These are phyloP conservation scores for Pseudochirops corinnae DNA, from an alignment of 2,797 vertebrate genomes.

Conservation along the genomic window DNA sequence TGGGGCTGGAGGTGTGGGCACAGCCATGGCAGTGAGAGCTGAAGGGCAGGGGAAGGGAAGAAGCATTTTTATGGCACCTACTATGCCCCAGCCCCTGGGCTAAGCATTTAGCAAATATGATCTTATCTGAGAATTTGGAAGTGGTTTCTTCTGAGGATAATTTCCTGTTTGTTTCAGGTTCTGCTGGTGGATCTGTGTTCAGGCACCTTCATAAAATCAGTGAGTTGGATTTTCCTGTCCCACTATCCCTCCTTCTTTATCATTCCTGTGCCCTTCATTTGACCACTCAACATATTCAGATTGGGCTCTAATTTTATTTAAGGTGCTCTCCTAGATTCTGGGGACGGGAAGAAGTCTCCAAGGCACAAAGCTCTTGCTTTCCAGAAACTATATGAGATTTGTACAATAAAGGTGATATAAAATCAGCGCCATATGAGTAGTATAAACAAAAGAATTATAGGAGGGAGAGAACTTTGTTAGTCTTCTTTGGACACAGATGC, in stretches of 20 bases:
- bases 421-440: not conserved
- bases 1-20: not conserved
- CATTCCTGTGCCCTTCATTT: not conserved
- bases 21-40: not conserved
- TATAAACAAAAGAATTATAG: not conserved
- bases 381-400: not conserved
- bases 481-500: not conserved
- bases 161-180: constrained; percentile 85
- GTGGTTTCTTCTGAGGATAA: not conserved
- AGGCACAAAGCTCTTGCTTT: not conserved
- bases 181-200: constrained; percentile 92
- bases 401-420: not conserved
- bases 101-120: not conserved
- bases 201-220: constrained; percentile 88
- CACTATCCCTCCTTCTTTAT: not conserved
- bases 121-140: not conserved
- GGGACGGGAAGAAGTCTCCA: not conserved
- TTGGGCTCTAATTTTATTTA: not conserved
- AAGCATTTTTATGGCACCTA: not conserved
- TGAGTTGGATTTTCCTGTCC: constrained; percentile 80
- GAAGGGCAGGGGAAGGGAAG: not conserved
- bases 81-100: not conserved
- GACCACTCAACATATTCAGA: not conserved
- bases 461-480: not conserved
- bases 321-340: not conserved